phyloP scores from a whole-genome alignment of 2,888 invertebrate species.

The Schizotus pectinicornis region DNA sequence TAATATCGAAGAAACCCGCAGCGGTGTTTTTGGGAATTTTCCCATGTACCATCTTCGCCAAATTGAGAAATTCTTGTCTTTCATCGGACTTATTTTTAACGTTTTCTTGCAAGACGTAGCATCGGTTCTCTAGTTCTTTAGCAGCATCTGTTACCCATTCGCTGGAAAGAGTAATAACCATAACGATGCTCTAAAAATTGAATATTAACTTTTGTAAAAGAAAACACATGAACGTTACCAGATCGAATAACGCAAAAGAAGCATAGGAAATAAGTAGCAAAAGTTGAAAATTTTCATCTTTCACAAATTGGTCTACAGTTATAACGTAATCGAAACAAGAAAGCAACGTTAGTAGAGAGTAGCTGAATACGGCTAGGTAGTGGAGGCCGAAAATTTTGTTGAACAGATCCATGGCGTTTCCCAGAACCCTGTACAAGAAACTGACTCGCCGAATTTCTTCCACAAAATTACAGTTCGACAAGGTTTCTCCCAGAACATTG shows the following conservation, averaged over 20 bases:
- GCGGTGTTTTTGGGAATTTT: not conserved
- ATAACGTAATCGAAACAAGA: not conserved
- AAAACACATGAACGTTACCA: not conserved
- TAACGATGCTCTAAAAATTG: not conserved
- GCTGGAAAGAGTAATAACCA: not conserved
- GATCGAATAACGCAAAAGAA: not conserved
- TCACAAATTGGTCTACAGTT: not conserved
- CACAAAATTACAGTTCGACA: not conserved
- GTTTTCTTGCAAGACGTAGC: not conserved
- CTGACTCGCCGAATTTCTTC: not conserved
- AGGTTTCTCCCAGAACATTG: not conserved
- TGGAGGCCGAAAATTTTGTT: not conserved
- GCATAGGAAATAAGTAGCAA: not conserved
- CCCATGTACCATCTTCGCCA: not conserved
- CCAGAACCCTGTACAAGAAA: not conserved
- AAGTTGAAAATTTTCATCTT: not conserved
- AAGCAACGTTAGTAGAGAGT: not conserved
- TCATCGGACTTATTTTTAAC: not conserved
- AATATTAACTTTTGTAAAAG: not conserved
- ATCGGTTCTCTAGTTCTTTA: not conserved
- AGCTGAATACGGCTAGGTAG: not conserved
- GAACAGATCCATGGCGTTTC: not conserved
- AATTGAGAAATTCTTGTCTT: not conserved
- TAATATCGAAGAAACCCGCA: not conserved
- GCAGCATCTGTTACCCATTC: not conserved